Evolutionary conservation across 2,888 invertebrate species (phyloP), one percentile per base, ranked within the genome.

Genomic region (Polia nebulosa): DNA sequence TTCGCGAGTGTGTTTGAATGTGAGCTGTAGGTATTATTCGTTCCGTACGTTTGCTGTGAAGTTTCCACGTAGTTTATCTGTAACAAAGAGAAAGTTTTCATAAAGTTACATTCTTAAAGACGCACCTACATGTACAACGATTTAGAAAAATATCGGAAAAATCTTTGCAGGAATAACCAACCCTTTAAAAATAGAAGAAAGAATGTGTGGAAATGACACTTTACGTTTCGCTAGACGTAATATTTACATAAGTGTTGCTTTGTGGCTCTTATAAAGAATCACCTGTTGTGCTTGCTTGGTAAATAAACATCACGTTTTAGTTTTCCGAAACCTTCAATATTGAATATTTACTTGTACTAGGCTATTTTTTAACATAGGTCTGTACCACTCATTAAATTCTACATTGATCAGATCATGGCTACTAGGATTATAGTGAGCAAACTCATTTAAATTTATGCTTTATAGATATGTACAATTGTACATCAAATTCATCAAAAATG

Each of bases 31-130:
- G 65, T 85, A 78, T 80, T 83, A 79, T 85, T 82, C 69, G 73
- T 76, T 86, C 56, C 89, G 80, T 90, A 92, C 90, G 85, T 89
- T 87, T 80, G 80, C 70, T 65, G 79, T 71, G 81, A 85, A 85
- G 87, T 84, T 86, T 75, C 75, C 76, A 59, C 71, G 78, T 64
- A 66, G 83, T 76, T 80, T 87, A 92, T 88, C 92, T 93, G 92
- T 79, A 93, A 92, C 82, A 83, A 91, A 83, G 60, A 84, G 81
- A 84, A 85, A 81, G 57, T 79, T 73, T 44, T 58, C 49, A 61
- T 59, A 39, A 60, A 51, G 27, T 52, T 51, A 58, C 45, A 52
- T 53, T 41, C 2, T 52, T 32, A 32, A 20, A 20, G 13, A 32
- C 6, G 20, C 13, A 20, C 20, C 4, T 45, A 22, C 44, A 6